Conservation (phyloP, 2,113 vertebrate genomes). For the Pycnonotus jocosus region DNA sequence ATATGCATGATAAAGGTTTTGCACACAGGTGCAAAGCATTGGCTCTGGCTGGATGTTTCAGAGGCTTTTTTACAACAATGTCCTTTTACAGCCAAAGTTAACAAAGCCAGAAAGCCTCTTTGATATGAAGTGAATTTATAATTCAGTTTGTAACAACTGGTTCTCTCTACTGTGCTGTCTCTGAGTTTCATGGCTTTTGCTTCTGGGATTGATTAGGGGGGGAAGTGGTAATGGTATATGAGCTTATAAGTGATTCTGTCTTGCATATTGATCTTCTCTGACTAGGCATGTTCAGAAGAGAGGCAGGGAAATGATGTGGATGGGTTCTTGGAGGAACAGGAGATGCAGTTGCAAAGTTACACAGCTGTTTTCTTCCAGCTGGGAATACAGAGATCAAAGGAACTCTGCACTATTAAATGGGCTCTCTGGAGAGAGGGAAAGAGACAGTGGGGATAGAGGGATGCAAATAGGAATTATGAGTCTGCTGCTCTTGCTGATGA, state of each 20-base stretch:
- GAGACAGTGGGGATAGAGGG: background rate
- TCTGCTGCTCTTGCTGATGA: background rate
- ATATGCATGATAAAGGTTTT: background rate
- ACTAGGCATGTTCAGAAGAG: background rate
- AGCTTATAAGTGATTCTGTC: background rate
- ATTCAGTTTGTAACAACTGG: background rate
- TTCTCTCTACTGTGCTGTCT: background rate
- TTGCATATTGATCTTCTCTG: background rate
- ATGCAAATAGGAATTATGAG: background rate
- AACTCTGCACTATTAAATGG: background rate
- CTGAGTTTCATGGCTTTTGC: background rate
- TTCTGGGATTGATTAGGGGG: background rate
- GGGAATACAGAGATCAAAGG: background rate
- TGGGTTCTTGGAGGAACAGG: background rate
- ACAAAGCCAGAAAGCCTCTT: background rate
- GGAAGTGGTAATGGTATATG: background rate
- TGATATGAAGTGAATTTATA: background rate
- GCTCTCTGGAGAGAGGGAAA: background rate
- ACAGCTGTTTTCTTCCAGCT: background rate
- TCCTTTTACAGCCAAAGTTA: background rate
- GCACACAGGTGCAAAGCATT: background rate
- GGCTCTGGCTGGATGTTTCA: background rate
- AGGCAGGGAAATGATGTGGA: background rate
- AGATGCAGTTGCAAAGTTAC: background rate
- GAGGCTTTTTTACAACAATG: background rate